Base-by-base conservation (phyloP, 2,113 vertebrate genomes). In the Calyptommatus sinebrachiatus region DNA sequence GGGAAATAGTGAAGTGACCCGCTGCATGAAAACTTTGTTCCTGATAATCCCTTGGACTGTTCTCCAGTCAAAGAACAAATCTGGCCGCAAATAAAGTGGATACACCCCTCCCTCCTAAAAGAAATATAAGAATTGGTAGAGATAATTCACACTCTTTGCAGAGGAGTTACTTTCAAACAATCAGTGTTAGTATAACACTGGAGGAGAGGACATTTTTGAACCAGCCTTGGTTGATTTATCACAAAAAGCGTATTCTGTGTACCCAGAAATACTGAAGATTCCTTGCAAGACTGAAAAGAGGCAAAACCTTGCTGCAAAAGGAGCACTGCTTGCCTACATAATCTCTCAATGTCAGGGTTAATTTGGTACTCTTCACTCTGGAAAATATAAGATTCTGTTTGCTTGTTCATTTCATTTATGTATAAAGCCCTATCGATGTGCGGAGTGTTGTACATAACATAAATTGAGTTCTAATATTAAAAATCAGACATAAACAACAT, bases 71-170 rank as follows among this genome's bases (percentile, higher is more conserved):
- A 41, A 41, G 2, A 41, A 4, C 7, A 62, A 22, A 18, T 62
- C 60, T 21, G 94, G 94, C 93, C 93, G 7, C 22, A 22, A 79
- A 9, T 96, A 96, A 94, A 97, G 96, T 96, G 96, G 95, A 94
- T 92, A 88, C 90, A 91, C 93, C 92, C 91, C 91, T 92, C 96
- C 96, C 96, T 94, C 21, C 28, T 16, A 94, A 91, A 86, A 95
- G 96, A 92, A 94, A 89, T 88, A 88, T 88, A 94, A 89, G 91
- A 94, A 95, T 95, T 96, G 96, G 96, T 95, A 87, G 89, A 95
- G 92, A 93, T 95, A 96, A 12, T 94, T 96, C 94, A 93, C 90
- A 93, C 91, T 96, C 95, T 90, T 84, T 92, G 94, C 95, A 94
- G 95, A 92, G 93, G 77, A 53, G 93, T 96, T 95, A 94, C 91